Percentiles rank a stretch among this genome's conserved stretches.
Evolutionary conservation across 2,113 vertebrate species (phyloP).

Genomic region (Oreotrochilus melanogaster): DNA sequence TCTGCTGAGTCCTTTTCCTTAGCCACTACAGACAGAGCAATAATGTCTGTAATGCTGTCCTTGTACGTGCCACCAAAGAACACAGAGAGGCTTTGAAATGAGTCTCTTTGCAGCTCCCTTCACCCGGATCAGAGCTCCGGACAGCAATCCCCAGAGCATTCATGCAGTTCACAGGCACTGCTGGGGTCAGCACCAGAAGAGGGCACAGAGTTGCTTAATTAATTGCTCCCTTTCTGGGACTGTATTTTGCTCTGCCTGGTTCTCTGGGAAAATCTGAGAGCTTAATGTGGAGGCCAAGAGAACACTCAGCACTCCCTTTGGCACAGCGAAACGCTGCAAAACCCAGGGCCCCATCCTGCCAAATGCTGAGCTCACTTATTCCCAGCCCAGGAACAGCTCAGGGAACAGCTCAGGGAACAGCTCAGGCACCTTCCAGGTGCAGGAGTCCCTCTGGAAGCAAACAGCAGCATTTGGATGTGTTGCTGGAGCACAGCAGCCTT

Average conservation of each 20-base stretch:
- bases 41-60: slow-evolving; percentile 1
- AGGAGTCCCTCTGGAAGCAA: background rate
- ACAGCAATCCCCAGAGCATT: background rate
- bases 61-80: slow-evolving; percentile 16
- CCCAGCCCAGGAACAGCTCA: background rate
- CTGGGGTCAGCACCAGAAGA: background rate
- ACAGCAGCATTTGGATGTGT: rapidly evolving
- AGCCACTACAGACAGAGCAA: background rate
- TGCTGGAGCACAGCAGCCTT: background rate
- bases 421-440: background rate
- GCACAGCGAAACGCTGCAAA: background rate
- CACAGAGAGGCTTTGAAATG: slow-evolving; percentile 45
- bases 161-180: background rate
- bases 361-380: rapidly evolving
- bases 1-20: background rate
- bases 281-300: background rate
- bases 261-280: background rate
- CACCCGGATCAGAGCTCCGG: slow-evolving; percentile 31
- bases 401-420: background rate
- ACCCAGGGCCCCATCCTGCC: background rate
- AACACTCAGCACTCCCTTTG: background rate
- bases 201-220: background rate
- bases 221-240: slow-evolving; percentile 8
- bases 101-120: slow-evolving; percentile 23
- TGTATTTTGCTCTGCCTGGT: background rate